phyloP scores from a whole-genome alignment of 2,113 vertebrate genomes.

The Alligator sinensis region DNA sequence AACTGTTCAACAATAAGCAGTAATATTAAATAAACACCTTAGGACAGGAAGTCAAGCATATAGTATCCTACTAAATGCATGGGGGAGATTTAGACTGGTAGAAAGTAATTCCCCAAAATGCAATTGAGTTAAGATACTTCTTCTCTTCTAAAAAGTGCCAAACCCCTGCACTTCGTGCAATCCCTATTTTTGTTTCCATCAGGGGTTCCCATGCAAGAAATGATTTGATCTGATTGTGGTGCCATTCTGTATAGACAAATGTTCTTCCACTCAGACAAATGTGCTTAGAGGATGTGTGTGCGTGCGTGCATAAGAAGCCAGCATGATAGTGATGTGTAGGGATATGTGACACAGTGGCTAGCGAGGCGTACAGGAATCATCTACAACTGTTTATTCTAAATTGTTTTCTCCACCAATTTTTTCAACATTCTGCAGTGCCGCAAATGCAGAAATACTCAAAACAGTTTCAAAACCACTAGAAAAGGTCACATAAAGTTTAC shows the following conservation, averaged over 20 bases:
- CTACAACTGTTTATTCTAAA: background rate
- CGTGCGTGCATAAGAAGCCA: background rate
- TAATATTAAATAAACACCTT: background rate
- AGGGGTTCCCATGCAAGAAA: background rate
- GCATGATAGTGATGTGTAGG: fast-evolving
- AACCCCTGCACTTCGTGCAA: background rate
- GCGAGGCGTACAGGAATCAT: too few species aligned
- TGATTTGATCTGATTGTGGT: background rate
- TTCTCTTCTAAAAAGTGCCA: background rate
- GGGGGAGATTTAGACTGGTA: background rate
- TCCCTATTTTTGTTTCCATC: background rate
- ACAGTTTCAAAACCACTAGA: background rate
- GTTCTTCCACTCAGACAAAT: background rate
- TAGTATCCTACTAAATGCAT: background rate
- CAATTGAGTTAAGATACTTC: background rate
- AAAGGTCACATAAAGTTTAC: background rate
- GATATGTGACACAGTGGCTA: background rate
- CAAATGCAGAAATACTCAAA: background rate
- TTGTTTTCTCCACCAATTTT: too few species aligned
- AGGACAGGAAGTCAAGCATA: background rate
- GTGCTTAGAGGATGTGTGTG: fast-evolving
- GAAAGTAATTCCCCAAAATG: background rate
- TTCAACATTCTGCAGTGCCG: background rate
- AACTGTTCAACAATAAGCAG: background rate
- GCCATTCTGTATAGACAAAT: background rate